A percentile compares a stretch with the other conserved stretches of the same genome.
phyloP scores from a whole-genome alignment of 2,797 vertebrate genomes.

The Lerista edwardsae region DNA sequence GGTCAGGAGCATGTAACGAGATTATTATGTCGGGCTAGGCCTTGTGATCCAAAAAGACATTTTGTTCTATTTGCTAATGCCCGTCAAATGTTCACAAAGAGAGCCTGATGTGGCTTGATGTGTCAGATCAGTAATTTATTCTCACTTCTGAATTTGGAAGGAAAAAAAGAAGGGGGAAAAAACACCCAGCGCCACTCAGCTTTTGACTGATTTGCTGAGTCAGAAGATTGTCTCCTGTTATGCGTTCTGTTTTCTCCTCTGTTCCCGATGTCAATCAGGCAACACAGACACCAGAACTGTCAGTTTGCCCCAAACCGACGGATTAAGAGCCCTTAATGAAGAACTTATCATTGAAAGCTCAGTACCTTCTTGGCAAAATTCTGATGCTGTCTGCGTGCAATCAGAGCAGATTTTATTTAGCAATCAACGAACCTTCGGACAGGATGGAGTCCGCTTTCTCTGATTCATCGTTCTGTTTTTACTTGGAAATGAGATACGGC shows the following conservation, averaged over 20 bases:
- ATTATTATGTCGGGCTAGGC: background rate
- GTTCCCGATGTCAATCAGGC: background rate
- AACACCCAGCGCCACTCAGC: constrained; percentile 23
- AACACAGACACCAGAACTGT: constrained; percentile 21
- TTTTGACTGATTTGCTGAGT: constrained; percentile 38
- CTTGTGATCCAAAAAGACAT: background rate
- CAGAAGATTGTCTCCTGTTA: background rate
- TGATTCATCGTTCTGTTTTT: constrained; percentile 6
- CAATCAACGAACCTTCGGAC: background rate
- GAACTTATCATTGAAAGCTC: background rate
- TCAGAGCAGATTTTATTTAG: background rate
- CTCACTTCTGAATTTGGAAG: constrained; percentile 42
- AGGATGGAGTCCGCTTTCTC: background rate
- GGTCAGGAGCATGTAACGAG: no score
- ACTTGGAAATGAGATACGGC: constrained; percentile 5
- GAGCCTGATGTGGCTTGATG: constrained; percentile 35
- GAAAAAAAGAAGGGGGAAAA: constrained; percentile 16
- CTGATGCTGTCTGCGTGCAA: background rate
- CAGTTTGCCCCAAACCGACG: background rate
- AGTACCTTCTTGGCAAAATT: background rate
- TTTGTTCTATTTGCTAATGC: background rate
- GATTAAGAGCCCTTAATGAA: background rate
- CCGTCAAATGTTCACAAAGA: background rate
- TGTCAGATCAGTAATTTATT: constrained; percentile 57
- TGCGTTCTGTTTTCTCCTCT: background rate